These are phyloP conservation scores for Platycnemis pennipes DNA, from an alignment of 2,888 invertebrate species.

Conservation along the genomic window DNA sequence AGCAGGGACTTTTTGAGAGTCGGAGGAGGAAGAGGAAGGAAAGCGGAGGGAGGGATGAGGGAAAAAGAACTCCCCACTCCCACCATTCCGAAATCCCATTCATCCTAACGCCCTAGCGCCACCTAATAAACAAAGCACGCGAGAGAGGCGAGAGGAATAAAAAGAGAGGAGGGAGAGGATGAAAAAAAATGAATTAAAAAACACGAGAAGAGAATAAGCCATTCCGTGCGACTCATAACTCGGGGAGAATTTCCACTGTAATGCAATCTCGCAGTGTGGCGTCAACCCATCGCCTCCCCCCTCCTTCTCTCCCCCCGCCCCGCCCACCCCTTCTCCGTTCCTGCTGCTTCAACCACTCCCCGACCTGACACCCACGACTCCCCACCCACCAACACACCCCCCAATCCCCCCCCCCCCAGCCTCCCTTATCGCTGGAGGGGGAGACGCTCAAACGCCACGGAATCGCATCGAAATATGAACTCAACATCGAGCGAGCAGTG, in stretches of 20 bases:
- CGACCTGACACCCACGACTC: not conserved
- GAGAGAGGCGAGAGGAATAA: not conserved
- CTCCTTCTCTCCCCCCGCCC: not conserved
- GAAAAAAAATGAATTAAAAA: slow-evolving; percentile 24
- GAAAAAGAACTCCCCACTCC: not conserved
- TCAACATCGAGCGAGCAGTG: not conserved
- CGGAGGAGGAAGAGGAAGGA: not conserved
- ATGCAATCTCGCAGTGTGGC: slow-evolving; percentile 21
- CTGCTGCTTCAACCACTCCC: not conserved
- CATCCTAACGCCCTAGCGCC: not conserved
- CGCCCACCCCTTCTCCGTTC: not conserved
- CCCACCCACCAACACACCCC: not conserved
- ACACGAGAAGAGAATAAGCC: slow-evolving; percentile 10
- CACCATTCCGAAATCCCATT: slow-evolving; percentile 16
- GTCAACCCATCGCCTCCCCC: not conserved
- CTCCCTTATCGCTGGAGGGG: too few species aligned
- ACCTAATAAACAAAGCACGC: slow-evolving; percentile 26
- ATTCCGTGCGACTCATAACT: slow-evolving; percentile 39
- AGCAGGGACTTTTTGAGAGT: too few species aligned
- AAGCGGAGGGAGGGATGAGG: not conserved
- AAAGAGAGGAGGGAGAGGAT: not conserved
- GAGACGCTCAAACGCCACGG: not conserved
- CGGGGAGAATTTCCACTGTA: slow-evolving; percentile 33
- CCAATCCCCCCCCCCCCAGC: not conserved
- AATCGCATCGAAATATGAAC: not conserved